Base-by-base conservation (phyloP, 2,113 vertebrate species). In the Ictalurus punctatus region DNA sequence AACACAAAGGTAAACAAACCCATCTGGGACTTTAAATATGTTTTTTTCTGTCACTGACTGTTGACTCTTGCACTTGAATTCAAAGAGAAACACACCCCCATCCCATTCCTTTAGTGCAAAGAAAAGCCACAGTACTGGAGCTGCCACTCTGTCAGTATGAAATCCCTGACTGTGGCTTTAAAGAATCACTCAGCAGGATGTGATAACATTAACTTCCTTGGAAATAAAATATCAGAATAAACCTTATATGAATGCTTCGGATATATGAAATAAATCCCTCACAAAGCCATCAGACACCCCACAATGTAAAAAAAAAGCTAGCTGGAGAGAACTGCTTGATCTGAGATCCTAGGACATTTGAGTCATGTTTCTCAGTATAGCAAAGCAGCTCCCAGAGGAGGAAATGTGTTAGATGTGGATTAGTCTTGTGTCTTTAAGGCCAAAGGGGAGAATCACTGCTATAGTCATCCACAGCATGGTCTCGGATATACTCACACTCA, bases 371-470 rank as follows among this genome's bases (percentile, higher is more conserved):
- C 88, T 88, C 86, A 88, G 16, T 78, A 34, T 69, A 79, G 58
- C 56, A 86, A 83, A 89, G 83, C 85, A 74, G 78, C 85, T 90
- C 85, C 85, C 65, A 69, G 58, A 89, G 58, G 74, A 71, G 59
- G 58, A 90, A 65, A 89, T 69, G 86, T 91, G 87, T 86, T 86
- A 88, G 88, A 88, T 89, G 65, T 89, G 91, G 88, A 92, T 90
- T 92, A 92, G 82, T 88, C 71, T 71, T 86, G 58, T 89, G 86
- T 90, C 67, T 88, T 89, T 65, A 84, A 86, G 90, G 88, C 65
- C 61, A 88, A 89, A 88, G 86, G 86, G 76, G 80, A 86, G 56
- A 76, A 86, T 88, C 80, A 67, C 16, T 86, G 82, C n/a, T 59
- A 86, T 40, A 83, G 82, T 84, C 25, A 1, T 83, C 37, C 71